These are phyloP conservation scores for Euclidia mi DNA, from an alignment of 2,888 invertebrate genomes.

Conservation along the genomic window DNA sequence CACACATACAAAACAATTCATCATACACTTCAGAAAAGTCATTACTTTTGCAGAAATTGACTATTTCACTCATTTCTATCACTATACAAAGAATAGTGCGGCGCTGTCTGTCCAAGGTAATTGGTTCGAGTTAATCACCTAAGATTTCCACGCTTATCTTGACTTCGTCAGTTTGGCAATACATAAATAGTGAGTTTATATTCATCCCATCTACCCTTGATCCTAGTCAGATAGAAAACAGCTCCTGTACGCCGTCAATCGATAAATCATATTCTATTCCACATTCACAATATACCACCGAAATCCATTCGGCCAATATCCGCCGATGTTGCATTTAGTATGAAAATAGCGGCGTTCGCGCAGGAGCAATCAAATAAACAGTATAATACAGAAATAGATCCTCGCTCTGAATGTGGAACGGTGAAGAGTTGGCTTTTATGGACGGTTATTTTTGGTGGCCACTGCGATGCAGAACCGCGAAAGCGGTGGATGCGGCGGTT, in stretches of 20 bases:
- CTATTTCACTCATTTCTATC: no score
- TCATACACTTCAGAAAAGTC: no score
- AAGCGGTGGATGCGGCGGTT: slow-evolving; percentile 39
- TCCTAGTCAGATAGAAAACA: neutral
- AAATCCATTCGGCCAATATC: slow-evolving; percentile 70
- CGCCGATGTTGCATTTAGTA: slow-evolving; percentile 81
- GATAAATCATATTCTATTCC: neutral
- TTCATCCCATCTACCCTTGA: neutral
- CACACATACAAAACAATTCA: no score
- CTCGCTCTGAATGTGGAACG: slow-evolving; percentile 79
- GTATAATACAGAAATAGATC: slow-evolving; percentile 77
- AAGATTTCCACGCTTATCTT: no score
- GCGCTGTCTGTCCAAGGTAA: no score
- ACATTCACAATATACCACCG: slow-evolving; percentile 26
- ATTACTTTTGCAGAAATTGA: no score
- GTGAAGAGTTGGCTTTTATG: slow-evolving; percentile 76
- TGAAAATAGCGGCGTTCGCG: slow-evolving; percentile 79
- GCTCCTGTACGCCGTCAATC: neutral
- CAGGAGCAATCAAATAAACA: slow-evolving; percentile 70
- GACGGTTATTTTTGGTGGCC: slow-evolving; percentile 68
- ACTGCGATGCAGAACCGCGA: slow-evolving; percentile 25
- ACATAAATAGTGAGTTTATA: no score
- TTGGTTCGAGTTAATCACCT: no score
- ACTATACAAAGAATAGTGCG: no score
- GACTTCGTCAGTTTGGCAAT: no score